Percentiles rank a stretch among this genome's conserved stretches.
Conservation (phyloP, 1,140 invertebrate genomes). For the Scaptomyza pallida region DNA sequence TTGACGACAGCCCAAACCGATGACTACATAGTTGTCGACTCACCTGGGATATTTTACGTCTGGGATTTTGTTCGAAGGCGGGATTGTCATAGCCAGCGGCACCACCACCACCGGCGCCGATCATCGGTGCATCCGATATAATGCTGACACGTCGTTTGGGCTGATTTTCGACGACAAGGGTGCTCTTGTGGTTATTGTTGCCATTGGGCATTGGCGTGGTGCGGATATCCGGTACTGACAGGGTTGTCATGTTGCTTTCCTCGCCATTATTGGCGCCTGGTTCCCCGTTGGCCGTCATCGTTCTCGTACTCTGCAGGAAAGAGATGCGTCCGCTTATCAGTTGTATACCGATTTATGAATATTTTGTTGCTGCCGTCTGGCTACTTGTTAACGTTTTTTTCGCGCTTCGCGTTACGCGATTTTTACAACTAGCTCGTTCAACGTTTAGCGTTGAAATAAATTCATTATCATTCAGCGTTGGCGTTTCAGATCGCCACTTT, state of each 20-base stretch:
- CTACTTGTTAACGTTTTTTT: background rate
- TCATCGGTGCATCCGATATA: conserved; percentile 69
- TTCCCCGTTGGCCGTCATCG: conserved; percentile 71
- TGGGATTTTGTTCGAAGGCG: conserved; percentile 79
- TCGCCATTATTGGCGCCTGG: conserved; percentile 41
- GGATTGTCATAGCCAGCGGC: conserved; percentile 78
- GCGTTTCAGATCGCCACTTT: conserved; percentile 40
- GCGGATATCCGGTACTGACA: conserved; percentile 45
- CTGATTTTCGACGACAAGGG: conserved; percentile 72
- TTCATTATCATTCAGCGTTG: conserved; percentile 64
- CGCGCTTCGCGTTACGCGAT: conserved; percentile 36
- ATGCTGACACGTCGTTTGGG: conserved; percentile 82
- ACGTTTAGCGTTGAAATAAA: conserved; percentile 80
- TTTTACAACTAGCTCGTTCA: conserved; percentile 80
- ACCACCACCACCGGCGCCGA: conserved; percentile 48
- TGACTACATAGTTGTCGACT: conserved; percentile 24
- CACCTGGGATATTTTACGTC: conserved; percentile 83
- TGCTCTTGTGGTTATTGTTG: conserved; percentile 64
- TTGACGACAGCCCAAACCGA: background rate
- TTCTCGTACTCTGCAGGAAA: conserved; percentile 35
- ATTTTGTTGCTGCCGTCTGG: background rate
- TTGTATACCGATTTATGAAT: conserved; percentile 8
- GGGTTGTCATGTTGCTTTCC: conserved; percentile 33
- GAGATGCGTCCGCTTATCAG: conserved; percentile 8
- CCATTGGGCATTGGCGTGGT: conserved; percentile 56